Conservation (phyloP, 2,113 vertebrate genomes). For the Gobius niger region DNA sequence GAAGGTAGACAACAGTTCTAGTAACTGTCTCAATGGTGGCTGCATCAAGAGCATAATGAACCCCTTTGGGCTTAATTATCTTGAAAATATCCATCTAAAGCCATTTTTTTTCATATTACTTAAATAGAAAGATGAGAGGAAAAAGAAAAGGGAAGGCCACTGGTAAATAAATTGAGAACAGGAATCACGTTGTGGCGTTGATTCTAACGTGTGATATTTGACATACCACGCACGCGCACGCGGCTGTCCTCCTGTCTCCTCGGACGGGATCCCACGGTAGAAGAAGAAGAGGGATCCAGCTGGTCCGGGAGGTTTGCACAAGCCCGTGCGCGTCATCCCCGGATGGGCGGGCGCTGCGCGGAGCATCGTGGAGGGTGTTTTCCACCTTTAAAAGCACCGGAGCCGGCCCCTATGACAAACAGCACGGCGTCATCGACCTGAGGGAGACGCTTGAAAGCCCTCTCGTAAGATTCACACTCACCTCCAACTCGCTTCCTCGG, state of each 20-base stretch:
- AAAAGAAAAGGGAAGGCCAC: not conserved
- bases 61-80: constrained; percentile 2
- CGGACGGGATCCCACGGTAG: constrained; percentile 64
- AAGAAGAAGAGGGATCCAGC: constrained; percentile 60
- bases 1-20: constrained; percentile 1
- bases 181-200: not conserved
- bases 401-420: constrained; percentile 75
- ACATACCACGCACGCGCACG: not conserved
- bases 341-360: constrained; percentile 80
- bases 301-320: constrained; percentile 65
- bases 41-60: constrained; percentile 6
- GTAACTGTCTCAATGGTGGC: constrained; percentile 6
- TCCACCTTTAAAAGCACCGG: constrained; percentile 92
- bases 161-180: not conserved
- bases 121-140: too few species aligned
- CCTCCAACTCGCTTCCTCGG: constrained; percentile 28
- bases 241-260: constrained; percentile 27
- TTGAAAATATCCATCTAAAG: not conserved
- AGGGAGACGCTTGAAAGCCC: constrained; percentile 72
- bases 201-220: not conserved
- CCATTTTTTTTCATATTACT: not conserved
- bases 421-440: constrained; percentile 84
- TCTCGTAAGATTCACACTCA: constrained; percentile 49
- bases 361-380: constrained; percentile 81
- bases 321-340: constrained; percentile 78